Evolutionary conservation across 2,113 vertebrate species (phyloP).

Genomic region (Passer montanus): DNA sequence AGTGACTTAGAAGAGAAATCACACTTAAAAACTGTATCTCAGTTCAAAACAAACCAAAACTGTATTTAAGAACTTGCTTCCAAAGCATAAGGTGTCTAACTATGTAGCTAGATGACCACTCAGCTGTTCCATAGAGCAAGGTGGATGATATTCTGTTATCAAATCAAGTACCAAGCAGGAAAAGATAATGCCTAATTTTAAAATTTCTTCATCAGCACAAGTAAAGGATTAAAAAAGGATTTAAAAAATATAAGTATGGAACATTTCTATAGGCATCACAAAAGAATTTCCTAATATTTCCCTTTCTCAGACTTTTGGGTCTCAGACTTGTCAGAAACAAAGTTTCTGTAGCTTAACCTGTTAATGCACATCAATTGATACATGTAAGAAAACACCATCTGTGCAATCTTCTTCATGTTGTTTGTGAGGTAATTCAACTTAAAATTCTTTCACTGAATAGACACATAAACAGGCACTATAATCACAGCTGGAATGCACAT

Average conservation of each 20-base stretch:
- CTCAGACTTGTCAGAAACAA: background rate
- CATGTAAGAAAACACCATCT: slow-evolving; percentile 18
- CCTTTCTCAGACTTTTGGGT: background rate
- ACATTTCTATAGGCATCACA: background rate
- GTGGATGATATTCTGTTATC: background rate
- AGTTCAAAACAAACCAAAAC: background rate
- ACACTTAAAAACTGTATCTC: background rate
- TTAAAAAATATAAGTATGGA: background rate
- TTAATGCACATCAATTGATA: slow-evolving; percentile 4
- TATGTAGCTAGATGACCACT: background rate
- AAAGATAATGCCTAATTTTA: background rate
- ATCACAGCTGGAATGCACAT: background rate
- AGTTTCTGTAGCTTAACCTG: background rate
- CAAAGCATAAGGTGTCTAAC: background rate
- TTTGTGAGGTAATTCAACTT: slow-evolving; percentile 10
- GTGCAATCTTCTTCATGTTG: slow-evolving; percentile 8
- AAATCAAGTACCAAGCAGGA: background rate
- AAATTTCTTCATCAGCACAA: background rate
- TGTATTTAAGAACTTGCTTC: background rate
- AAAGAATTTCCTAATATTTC: background rate
- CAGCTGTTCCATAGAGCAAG: background rate
- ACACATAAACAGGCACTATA: background rate
- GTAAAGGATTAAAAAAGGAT: background rate
- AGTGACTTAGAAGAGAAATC: background rate
- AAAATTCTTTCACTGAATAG: slow-evolving; percentile 29